Conservation (phyloP, 2,888 invertebrate genomes). For the Orthonychiurus folsomi region DNA sequence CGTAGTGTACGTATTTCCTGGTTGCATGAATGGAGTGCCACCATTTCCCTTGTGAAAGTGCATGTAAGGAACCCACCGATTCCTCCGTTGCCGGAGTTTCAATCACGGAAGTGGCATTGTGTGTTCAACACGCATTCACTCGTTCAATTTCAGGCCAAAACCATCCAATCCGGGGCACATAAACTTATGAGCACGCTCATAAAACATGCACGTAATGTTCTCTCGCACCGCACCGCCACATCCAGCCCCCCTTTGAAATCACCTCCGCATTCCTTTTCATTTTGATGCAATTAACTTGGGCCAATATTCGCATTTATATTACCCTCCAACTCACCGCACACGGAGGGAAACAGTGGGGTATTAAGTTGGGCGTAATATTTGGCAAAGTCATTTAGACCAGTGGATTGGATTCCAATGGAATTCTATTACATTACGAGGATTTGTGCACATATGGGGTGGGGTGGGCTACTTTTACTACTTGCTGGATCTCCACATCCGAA, state of each 20-base stretch:
- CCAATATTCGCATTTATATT: not conserved
- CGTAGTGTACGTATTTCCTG: too few relatives aligned
- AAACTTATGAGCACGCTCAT: not conserved
- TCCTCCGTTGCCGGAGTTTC: constrained; percentile 15
- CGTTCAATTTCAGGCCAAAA: not conserved
- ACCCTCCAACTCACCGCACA: not conserved
- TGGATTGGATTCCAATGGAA: too few relatives aligned
- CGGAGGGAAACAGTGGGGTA: not conserved
- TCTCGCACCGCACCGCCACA: not conserved
- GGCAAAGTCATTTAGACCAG: too few relatives aligned
- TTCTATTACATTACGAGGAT: too few relatives aligned
- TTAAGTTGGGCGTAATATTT: not conserved
- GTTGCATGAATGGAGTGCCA: too few relatives aligned
- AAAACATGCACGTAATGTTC: not conserved
- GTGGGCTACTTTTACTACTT: too few relatives aligned
- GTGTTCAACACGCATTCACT: constrained; percentile 13
- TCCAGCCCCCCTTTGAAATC: not conserved
- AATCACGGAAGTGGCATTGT: constrained; percentile 32
- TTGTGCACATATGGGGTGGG: too few relatives aligned
- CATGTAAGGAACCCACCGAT: not conserved
- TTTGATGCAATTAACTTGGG: constrained; percentile 1
- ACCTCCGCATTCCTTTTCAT: not conserved
- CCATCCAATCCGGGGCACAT: not conserved
- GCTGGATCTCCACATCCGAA: too few relatives aligned
- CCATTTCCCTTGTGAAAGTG: not conserved